Conservation (phyloP, 2,888 invertebrate genomes). For the Copidosoma aretas region DNA sequence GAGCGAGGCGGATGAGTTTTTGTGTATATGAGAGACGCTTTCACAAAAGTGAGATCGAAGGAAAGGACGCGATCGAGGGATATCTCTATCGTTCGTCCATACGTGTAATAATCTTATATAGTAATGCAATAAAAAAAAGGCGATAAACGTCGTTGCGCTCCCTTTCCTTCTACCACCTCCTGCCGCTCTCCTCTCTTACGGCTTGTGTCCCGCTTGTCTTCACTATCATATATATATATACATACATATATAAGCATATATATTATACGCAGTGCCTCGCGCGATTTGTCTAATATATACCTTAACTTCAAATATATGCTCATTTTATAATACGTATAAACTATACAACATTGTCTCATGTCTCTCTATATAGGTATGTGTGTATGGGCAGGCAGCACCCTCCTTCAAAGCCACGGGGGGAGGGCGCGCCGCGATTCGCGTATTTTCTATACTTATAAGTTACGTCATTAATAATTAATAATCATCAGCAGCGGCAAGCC, state of each 20-base stretch:
- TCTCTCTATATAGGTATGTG: background rate
- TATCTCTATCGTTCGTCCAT: background rate
- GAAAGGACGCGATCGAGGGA: background rate
- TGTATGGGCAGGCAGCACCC: no score
- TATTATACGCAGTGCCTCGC: background rate
- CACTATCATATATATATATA: no score
- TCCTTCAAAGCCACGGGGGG: background rate
- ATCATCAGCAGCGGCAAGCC: background rate
- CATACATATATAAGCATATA: no score
- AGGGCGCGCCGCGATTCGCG: background rate
- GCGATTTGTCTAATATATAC: conserved; percentile 2
- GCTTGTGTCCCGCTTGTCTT: background rate
- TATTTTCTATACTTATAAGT: no score
- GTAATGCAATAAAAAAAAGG: background rate
- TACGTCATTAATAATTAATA: no score
- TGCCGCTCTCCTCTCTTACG: conserved; percentile 3
- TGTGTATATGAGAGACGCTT: no score
- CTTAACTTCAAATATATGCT: conserved; percentile 4
- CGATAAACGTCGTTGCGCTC: background rate
- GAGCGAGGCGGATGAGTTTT: no score
- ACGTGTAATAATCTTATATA: background rate
- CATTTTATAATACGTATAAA: conserved; percentile 34
- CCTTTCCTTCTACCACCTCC: background rate
- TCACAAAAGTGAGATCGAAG: background rate
- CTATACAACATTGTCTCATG: conserved; percentile 31